phyloP scores from a whole-genome alignment of 2,888 invertebrate species.

The Amphipoea oculea region DNA sequence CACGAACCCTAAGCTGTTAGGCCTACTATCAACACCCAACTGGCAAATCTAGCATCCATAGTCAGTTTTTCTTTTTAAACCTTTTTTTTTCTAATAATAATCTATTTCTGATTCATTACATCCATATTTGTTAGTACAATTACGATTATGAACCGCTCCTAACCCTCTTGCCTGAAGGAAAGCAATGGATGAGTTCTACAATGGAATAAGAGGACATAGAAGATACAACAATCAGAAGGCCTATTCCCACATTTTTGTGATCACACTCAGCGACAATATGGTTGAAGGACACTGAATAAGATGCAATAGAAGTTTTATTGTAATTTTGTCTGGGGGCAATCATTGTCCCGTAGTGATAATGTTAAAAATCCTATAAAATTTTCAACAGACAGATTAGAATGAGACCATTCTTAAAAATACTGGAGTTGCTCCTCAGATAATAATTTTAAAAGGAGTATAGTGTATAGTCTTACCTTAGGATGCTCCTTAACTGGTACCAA shows the following conservation, averaged over 20 bases:
- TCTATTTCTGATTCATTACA: no score
- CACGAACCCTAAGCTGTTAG: neutral
- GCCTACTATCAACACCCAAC: neutral
- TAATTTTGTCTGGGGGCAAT: neutral
- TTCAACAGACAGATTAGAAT: neutral
- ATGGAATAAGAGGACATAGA: neutral
- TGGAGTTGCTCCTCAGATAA: neutral
- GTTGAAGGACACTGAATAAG: neutral
- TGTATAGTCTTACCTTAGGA: slow-evolving; percentile 90
- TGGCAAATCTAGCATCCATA: neutral
- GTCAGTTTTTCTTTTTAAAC: no score
- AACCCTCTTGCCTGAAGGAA: neutral
- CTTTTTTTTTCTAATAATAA: no score
- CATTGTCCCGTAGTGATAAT: neutral
- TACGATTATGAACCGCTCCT: no score
- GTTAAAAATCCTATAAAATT: neutral
- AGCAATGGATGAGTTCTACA: neutral
- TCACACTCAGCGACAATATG: neutral
- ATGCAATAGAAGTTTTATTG: neutral
- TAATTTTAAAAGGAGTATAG: neutral
- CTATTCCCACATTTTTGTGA: neutral
- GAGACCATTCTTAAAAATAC: neutral
- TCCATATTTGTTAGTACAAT: no score
- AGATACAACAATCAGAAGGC: neutral
- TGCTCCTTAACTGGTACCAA: slow-evolving; percentile 93